These are phyloP conservation scores for Acestrorhynchus altus DNA, from an alignment of 2,797 vertebrate genomes.

Conservation along the genomic window DNA sequence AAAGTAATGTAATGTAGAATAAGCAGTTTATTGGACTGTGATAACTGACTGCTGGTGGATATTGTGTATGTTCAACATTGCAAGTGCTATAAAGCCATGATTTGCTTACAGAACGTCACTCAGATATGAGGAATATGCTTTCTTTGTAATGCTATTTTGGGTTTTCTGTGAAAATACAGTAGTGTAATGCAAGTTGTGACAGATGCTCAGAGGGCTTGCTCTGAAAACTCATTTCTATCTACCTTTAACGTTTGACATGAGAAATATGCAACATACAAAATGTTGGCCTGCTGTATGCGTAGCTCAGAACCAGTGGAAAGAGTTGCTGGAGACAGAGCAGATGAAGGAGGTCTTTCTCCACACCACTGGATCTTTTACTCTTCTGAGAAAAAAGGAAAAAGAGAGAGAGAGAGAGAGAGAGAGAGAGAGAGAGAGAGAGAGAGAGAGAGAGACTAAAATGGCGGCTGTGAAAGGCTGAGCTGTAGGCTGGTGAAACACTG, in stretches of 20 bases:
- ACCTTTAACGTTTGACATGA: not conserved
- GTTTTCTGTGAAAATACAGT: not conserved
- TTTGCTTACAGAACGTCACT: not conserved
- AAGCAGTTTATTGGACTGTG: not conserved
- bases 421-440: constrained; percentile 9
- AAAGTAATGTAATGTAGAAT: not conserved
- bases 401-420: constrained; percentile 30
- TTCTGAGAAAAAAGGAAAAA: not conserved
- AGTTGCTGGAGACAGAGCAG: not conserved
- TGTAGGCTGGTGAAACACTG: constrained; percentile 66
- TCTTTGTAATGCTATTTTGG: not conserved
- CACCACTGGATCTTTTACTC: not conserved
- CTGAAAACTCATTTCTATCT: not conserved
- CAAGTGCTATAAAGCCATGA: too few species aligned
- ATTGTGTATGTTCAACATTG: not conserved
- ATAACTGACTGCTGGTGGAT: not conserved
- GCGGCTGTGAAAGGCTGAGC: constrained; percentile 48
- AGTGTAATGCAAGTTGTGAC: not conserved
- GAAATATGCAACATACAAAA: too few species aligned
- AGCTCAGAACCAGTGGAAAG: not conserved
- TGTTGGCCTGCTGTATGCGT: not conserved
- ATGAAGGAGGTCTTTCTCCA: not conserved
- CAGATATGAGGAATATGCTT: not conserved
- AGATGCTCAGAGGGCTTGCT: not conserved
- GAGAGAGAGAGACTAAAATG: constrained; percentile 68